These are phyloP conservation scores for Thamnophis sirtalis DNA, from an alignment of 2,113 vertebrate genomes.

Conservation along the genomic window DNA sequence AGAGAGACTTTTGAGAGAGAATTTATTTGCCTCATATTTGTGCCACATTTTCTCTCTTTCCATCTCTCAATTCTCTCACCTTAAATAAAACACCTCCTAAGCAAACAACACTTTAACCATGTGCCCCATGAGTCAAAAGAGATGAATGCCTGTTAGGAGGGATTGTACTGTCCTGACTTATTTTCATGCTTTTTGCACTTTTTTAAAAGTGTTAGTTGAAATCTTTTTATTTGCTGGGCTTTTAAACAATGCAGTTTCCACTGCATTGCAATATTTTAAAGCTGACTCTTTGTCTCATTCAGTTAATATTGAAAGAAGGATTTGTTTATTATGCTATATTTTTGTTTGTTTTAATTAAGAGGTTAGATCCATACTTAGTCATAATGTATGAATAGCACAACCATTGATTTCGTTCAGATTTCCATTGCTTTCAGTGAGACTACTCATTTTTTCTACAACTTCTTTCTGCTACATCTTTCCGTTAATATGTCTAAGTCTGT, in stretches of 20 bases:
- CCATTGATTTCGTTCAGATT: neutral
- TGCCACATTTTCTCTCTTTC: neutral
- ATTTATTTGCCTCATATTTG: neutral
- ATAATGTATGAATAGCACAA: neutral
- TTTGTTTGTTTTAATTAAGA: neutral
- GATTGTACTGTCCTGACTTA: neutral
- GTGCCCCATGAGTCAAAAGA: neutral
- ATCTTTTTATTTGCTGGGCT: neutral
- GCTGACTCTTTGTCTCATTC: neutral
- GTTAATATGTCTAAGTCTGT: neutral
- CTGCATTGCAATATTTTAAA: neutral
- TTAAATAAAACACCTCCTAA: neutral
- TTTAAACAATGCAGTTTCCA: neutral
- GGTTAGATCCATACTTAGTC: neutral
- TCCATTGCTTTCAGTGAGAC: neutral
- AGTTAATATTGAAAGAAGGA: neutral
- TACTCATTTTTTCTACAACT: neutral
- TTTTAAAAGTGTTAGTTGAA: neutral
- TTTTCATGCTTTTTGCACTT: neutral
- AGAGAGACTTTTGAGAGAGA: neutral
- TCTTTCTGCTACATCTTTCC: neutral
- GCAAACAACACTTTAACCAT: neutral
- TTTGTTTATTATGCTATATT: neutral
- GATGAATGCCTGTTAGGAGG: neutral
- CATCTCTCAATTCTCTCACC: neutral